Conservation (phyloP, 2,797 vertebrate genomes). For the Onychomys leucogaster region DNA sequence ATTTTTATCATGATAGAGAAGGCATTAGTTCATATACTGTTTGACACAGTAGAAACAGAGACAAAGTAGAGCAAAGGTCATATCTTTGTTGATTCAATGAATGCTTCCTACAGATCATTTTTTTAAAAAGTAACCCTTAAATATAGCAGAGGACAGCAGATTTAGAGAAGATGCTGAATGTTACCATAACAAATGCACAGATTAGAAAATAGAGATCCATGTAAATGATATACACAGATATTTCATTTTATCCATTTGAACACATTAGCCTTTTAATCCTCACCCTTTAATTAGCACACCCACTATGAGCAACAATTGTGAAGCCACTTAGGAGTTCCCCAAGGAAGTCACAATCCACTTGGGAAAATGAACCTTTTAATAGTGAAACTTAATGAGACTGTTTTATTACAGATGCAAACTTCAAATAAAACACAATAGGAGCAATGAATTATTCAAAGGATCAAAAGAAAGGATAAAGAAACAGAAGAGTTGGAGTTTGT, state of each 20-base stretch:
- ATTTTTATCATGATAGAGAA: slow-evolving; percentile 53
- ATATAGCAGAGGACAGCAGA: not conserved
- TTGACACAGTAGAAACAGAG: not conserved
- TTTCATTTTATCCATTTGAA: not conserved
- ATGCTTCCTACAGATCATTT: not conserved
- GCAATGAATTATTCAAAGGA: slow-evolving; percentile 49
- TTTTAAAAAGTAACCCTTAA: too few relatives aligned
- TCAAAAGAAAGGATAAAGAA: slow-evolving; percentile 49
- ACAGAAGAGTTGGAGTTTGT: not conserved
- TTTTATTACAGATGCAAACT: slow-evolving; percentile 37
- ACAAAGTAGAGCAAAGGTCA: not conserved
- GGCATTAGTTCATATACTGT: not conserved
- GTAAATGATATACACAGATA: not conserved
- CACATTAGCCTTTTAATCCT: not conserved
- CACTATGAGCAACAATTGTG: slow-evolving; percentile 1
- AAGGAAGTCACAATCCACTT: not conserved
- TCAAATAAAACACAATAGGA: slow-evolving; percentile 26
- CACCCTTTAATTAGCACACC: not conserved
- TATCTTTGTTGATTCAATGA: not conserved
- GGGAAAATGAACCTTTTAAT: slow-evolving; percentile 36
- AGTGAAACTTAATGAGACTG: not conserved
- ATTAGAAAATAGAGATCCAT: not conserved
- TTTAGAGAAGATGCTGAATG: not conserved
- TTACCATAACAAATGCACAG: not conserved
- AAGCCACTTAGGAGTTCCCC: not conserved